phyloP scores from a whole-genome alignment of 2,113 vertebrate genomes.

The Antechinus flavipes region DNA sequence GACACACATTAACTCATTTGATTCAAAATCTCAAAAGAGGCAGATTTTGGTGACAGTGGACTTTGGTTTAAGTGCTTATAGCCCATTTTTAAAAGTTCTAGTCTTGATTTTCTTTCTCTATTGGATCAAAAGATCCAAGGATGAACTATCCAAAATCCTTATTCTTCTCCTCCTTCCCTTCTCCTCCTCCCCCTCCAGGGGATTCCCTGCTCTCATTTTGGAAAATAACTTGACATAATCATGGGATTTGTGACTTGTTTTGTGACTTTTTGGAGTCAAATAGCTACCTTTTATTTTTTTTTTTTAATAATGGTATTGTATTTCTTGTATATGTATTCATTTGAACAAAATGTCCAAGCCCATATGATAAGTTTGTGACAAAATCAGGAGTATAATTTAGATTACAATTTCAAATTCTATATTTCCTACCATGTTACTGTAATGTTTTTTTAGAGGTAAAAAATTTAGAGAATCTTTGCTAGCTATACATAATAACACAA shows the following conservation, averaged over 20 bases:
- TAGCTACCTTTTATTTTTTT: not conserved
- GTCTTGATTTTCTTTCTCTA: not conserved
- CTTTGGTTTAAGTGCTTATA: not conserved
- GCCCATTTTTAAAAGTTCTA: not conserved
- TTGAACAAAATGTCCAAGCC: not conserved
- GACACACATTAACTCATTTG: not conserved
- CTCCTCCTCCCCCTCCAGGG: no score
- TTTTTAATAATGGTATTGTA: not conserved
- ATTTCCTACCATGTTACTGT: not conserved
- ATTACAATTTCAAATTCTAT: not conserved
- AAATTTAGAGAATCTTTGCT: constrained; percentile 6
- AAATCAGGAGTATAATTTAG: not conserved
- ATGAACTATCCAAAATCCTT: not conserved
- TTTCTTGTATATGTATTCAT: not conserved
- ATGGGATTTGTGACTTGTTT: not conserved
- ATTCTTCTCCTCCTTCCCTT: not conserved
- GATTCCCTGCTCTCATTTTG: not conserved
- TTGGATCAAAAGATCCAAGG: not conserved
- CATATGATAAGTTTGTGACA: not conserved
- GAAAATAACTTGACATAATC: not conserved
- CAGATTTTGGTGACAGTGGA: not conserved
- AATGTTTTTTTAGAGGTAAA: constrained; percentile 46
- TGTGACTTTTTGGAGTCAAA: not conserved
- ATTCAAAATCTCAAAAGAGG: not conserved
- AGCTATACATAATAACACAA: constrained; percentile 31